Conservation (phyloP, 2,797 vertebrate species). For the Protonibea diacanthus region DNA sequence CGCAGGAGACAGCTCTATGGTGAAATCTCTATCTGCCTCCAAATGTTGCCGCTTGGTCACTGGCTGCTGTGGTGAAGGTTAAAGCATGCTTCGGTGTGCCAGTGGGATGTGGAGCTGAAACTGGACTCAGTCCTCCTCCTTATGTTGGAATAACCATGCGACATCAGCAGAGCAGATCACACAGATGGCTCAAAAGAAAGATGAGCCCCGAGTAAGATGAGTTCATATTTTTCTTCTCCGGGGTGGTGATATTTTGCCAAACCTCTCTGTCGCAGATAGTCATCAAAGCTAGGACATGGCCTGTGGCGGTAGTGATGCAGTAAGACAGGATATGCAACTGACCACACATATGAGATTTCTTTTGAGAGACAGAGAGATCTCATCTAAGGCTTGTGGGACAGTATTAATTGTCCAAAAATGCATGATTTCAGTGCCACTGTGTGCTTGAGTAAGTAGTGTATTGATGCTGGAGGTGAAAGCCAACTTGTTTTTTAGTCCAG, state of each 20-base stretch:
- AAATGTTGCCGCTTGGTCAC: constrained; percentile 14
- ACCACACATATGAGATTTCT: constrained; percentile 32
- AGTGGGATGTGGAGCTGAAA: constrained; percentile 7
- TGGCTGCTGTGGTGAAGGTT: constrained; percentile 31
- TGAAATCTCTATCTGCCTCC: constrained; percentile 11
- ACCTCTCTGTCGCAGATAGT: constrained; percentile 42
- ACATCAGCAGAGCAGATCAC: constrained; percentile 21
- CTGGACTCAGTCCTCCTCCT: constrained; percentile 16
- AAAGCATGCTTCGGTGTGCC: neutral
- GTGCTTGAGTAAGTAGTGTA: neutral
- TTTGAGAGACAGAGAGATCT: constrained; percentile 8
- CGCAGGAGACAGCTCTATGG: neutral
- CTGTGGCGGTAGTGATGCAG: constrained; percentile 20
- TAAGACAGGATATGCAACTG: constrained; percentile 39
- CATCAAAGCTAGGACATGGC: constrained; percentile 44
- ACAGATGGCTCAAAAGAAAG: constrained; percentile 12
- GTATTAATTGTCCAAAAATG: constrained; percentile 12
- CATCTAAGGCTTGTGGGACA: neutral
- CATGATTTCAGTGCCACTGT: neutral
- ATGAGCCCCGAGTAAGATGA: constrained; percentile 15
- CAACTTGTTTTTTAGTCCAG: constrained; percentile 2
- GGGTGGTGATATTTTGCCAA: constrained; percentile 39
- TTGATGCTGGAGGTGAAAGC: neutral
- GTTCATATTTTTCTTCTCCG: constrained; percentile 42
- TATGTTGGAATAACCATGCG: constrained; percentile 12